These are phyloP conservation scores for Anhinga rufa DNA, from an alignment of 2,113 vertebrate species.

Conservation along the genomic window DNA sequence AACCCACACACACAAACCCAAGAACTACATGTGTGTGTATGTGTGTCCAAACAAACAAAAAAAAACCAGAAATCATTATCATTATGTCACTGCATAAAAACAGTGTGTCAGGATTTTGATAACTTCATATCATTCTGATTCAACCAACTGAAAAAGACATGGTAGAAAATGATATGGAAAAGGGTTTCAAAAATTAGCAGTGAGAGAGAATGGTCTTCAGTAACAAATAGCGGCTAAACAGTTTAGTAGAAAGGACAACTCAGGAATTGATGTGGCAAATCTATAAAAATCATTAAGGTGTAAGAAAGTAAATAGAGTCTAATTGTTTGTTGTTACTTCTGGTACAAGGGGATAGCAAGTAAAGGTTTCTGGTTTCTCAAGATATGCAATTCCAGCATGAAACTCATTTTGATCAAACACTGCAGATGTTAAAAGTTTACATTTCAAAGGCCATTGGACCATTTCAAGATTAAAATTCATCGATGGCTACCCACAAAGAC, in stretches of 20 bases:
- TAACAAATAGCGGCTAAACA: neutral
- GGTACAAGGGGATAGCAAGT: neutral
- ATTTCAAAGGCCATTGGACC: neutral
- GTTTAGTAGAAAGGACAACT: neutral
- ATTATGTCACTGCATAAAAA: neutral
- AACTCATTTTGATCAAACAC: neutral
- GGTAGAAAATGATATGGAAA: neutral
- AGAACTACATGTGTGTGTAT: neutral
- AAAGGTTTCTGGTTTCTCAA: neutral
- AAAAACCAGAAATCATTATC: neutral
- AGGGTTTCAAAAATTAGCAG: neutral
- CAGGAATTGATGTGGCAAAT: neutral
- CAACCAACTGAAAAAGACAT: neutral
- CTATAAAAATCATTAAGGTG: neutral
- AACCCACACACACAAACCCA: neutral
- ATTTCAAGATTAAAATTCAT: neutral
- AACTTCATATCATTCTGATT: neutral
- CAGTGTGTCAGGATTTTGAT: neutral
- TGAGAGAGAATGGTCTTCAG: neutral
- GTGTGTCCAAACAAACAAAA: too few relatives aligned
- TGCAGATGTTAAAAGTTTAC: neutral
- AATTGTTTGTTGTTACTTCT: neutral
- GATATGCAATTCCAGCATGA: neutral
- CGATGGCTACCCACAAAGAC: neutral
- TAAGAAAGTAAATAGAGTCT: neutral